Conservation (phyloP, 2,888 invertebrate genomes). For the Plusia festucae region DNA sequence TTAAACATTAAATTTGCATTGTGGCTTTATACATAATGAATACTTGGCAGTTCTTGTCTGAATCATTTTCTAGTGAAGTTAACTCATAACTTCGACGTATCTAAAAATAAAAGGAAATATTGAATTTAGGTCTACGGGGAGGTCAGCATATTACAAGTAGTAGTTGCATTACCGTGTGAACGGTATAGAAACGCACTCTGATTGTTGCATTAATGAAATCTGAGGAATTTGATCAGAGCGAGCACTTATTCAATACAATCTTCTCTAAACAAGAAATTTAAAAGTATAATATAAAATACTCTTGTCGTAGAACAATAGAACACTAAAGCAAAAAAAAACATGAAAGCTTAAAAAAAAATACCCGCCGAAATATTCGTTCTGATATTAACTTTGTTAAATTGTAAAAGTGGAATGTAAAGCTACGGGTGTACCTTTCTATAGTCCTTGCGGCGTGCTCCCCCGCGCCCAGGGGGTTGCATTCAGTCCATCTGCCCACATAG, state of each 20-base stretch:
- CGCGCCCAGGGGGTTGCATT: slow-evolving; percentile 71
- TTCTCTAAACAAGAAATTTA: too few species aligned
- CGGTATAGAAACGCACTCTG: too few species aligned
- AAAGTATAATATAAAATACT: too few species aligned
- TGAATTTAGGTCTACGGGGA: not conserved
- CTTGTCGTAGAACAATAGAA: too few species aligned
- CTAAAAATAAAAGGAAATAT: not conserved
- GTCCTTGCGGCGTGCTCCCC: slow-evolving; percentile 71
- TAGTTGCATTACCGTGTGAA: too few species aligned
- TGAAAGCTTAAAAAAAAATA: slow-evolving; percentile 16
- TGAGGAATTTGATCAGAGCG: too few species aligned
- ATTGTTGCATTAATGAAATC: too few species aligned
- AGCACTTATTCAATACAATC: too few species aligned
- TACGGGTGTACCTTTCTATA: slow-evolving; percentile 69
- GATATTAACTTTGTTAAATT: slow-evolving; percentile 30
- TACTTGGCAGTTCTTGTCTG: not conserved
- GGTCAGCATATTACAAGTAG: too few species aligned
- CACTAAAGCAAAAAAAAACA: too few species aligned
- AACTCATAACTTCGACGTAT: not conserved
- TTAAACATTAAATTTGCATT: too few species aligned
- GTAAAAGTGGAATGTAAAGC: slow-evolving; percentile 23
- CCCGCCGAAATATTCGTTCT: slow-evolving; percentile 16
- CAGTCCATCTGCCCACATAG: slow-evolving; percentile 82
- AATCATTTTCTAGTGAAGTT: not conserved
- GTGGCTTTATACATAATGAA: not conserved